Evolutionary conservation across 2,113 vertebrate species (phyloP).

Genomic region (Callithrix jacchus): DNA sequence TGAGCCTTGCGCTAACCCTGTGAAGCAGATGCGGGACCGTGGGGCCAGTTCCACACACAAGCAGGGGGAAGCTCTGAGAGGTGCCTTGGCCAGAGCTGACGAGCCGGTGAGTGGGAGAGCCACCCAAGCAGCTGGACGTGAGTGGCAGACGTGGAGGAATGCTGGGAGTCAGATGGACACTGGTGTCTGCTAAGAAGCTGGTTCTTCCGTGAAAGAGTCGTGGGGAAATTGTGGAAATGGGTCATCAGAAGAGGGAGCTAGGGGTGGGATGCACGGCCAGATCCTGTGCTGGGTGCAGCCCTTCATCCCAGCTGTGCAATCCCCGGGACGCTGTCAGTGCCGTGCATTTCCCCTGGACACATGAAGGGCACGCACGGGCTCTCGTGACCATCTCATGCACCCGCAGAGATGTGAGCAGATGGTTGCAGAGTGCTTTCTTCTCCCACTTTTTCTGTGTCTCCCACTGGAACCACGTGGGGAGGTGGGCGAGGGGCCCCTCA

Average conservation of each 20-base stretch:
- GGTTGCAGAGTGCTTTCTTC: background rate
- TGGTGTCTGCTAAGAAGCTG: background rate
- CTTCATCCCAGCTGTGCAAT: background rate
- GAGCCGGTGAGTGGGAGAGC: background rate
- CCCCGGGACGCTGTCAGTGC: background rate
- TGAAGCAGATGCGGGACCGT: no score
- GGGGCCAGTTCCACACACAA: no score
- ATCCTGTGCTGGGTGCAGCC: background rate
- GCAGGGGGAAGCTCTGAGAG: background rate
- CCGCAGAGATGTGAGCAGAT: background rate
- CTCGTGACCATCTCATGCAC: rapidly evolving
- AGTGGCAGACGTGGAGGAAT: background rate
- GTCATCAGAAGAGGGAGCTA: background rate
- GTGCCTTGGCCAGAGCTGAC: background rate
- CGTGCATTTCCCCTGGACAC: background rate
- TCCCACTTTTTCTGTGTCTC: background rate
- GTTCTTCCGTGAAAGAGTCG: background rate
- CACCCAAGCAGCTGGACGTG: rapidly evolving
- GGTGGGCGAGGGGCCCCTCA: background rate
- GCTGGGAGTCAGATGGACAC: background rate
- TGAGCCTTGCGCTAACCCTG: background rate
- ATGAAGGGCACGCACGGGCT: rapidly evolving
- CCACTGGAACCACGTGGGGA: background rate
- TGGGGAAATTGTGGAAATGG: background rate
- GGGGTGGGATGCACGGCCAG: background rate